These are phyloP conservation scores for Tyto alba DNA, from an alignment of 2,113 vertebrate genomes.

Conservation along the genomic window DNA sequence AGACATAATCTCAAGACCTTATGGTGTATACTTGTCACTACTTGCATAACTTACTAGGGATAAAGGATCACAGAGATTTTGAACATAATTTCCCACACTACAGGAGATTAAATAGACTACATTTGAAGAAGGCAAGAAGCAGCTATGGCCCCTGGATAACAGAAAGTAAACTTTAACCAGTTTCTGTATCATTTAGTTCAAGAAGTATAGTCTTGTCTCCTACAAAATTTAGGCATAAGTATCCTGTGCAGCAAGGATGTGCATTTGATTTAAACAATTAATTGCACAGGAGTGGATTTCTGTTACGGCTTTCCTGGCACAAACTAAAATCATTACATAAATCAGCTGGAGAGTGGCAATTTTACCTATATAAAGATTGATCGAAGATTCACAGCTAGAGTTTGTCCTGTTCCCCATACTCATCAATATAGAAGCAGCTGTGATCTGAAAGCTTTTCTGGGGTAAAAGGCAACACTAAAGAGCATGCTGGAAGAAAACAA, in stretches of 20 bases:
- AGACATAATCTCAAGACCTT: conserved; percentile 90
- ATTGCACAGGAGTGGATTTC: conserved; percentile 11
- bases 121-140: conserved; percentile 73
- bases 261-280: conserved; percentile 30
- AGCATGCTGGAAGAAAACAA: conserved; percentile 30
- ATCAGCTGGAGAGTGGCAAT: conserved; percentile 36
- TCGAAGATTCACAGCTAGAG: conserved; percentile 38
- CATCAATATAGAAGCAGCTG: conserved; percentile 56
- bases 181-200: conserved; percentile 53
- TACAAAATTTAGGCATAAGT: conserved; percentile 36
- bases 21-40: conserved; percentile 89
- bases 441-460: conserved; percentile 58
- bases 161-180: conserved; percentile 72
- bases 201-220: conserved; percentile 26
- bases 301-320: background rate
- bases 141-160: conserved; percentile 59
- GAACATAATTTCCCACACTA: conserved; percentile 82
- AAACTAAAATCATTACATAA: conserved; percentile 38
- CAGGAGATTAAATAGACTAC: conserved; percentile 82
- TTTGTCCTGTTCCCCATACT: conserved; percentile 37
- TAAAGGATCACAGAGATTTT: conserved; percentile 74
- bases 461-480: conserved; percentile 27
- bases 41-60: conserved; percentile 85
- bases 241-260: background rate
- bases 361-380: conserved; percentile 51